A percentile compares a stretch with the other conserved stretches of the same genome.
These are phyloP conservation scores for Erythrocebus patas DNA, from an alignment of 2,113 vertebrate species.

Conservation along the genomic window DNA sequence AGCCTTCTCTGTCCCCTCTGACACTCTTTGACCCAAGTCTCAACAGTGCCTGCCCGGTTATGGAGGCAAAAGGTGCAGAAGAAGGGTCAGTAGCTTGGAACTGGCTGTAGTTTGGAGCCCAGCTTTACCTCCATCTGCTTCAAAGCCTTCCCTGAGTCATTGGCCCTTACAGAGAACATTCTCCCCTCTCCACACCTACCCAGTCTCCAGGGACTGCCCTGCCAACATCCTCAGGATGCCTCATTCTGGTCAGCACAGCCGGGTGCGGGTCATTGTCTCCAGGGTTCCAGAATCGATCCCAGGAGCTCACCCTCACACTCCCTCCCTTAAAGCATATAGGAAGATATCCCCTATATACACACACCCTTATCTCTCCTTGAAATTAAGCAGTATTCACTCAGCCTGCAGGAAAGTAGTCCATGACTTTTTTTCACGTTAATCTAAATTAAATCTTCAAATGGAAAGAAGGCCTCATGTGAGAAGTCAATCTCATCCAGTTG, in stretches of 20 bases:
- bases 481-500: neutral
- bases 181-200: neutral
- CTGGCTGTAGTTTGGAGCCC: neutral
- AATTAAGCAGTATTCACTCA: slow-evolving; percentile 53
- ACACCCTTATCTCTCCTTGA: slow-evolving; percentile 18
- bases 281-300: neutral
- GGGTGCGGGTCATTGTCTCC: neutral
- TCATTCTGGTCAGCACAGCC: neutral
- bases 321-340: neutral
- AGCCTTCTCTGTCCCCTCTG: neutral
- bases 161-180: neutral
- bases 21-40: neutral
- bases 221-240: too few species aligned
- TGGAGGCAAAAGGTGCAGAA: neutral
- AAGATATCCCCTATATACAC: neutral
- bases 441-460: slow-evolving; percentile 82
- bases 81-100: neutral
- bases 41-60: neutral
- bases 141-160: neutral
- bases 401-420: slow-evolving; percentile 57
- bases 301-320: neutral
- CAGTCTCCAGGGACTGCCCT: neutral
- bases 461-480: slow-evolving; percentile 39
- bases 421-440: slow-evolving; percentile 76
- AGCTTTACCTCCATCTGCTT: neutral